Base-by-base conservation (phyloP, 2,888 invertebrate species). In the Ariolimax columbianus region DNA sequence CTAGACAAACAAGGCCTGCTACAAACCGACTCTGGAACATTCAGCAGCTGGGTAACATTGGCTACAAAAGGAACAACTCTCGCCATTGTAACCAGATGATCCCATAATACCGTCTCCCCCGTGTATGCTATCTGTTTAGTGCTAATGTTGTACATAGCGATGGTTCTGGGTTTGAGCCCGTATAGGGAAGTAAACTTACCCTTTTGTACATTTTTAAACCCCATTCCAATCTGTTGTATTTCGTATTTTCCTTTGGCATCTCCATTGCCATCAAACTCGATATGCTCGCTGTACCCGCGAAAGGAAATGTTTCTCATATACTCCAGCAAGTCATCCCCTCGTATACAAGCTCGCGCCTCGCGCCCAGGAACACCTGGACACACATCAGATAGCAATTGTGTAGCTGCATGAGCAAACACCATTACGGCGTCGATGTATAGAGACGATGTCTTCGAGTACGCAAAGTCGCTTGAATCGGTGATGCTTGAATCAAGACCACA, bases 1-100 rank as follows among this genome's bases (percentile, higher is more conserved):
- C 90, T 89, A n/a, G 73, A 33, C 17, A 77, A 55, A 82, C 91
- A 91, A n/a, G 86, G 83, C n/a, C 86, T 70, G 77, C 89, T 88
- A 85, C 91, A 91, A 9, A 86, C 80, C 1, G 89, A 89, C 47
- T 55, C 79, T 26, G 82, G 82, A 11, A 47, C 14, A 23, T 2
- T 14, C 1, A 0, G 6, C 6, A 33, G 7, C 4, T 26, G 3
- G n/a, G 3, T 4, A 23, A 33, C 14, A 26, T 38, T 14, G 33
- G 7, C 14, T 14, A 23, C 17, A 3, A 30, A 3, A 1, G 47
- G 70, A 14, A 78, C 55, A 0, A 9, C 1, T 4, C 70, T 19
- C 1, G 43, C 36, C 23, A 66, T 19, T 4, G 4, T 1, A 17
- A 11, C 2, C 40, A 75, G 33, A 30, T 75, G 75, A 30, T 66